These are phyloP conservation scores for Parambassis ranga DNA, from an alignment of 2,797 vertebrate genomes.

Conservation along the genomic window DNA sequence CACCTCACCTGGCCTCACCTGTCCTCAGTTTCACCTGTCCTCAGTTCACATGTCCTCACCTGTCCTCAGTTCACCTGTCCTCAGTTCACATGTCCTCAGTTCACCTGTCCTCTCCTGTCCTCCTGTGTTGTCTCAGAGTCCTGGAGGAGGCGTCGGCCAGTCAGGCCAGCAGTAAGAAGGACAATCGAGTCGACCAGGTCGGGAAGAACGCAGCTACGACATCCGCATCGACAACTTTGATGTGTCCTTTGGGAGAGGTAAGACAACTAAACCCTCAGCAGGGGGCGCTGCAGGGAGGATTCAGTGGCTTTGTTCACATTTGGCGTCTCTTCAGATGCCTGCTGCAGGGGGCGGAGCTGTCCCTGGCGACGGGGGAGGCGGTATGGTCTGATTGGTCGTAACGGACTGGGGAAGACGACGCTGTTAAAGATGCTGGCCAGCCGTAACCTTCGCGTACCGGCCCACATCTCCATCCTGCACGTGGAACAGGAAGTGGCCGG, in stretches of 20 bases:
- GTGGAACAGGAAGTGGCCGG: slow-evolving; percentile 98
- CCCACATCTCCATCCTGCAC: slow-evolving; percentile 93
- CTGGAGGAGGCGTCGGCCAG: slow-evolving; percentile 97
- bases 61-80: too few relatives aligned
- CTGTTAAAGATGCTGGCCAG: slow-evolving; percentile 95
- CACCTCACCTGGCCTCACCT: not conserved
- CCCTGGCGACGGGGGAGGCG: slow-evolving; percentile 88
- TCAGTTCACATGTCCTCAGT: too few relatives aligned
- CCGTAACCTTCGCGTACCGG: slow-evolving; percentile 88
- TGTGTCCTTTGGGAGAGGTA: slow-evolving; percentile 96
- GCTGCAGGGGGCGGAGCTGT: slow-evolving; percentile 90
- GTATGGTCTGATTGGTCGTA: slow-evolving; percentile 93
- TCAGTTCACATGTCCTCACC: not conserved
- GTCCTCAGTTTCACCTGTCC: too few relatives aligned
- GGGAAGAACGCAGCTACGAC: slow-evolving; percentile 97
- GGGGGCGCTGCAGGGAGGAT: not conserved
- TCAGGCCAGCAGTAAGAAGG: slow-evolving; percentile 96
- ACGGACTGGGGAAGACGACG: slow-evolving; percentile 95
- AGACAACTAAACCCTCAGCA: not conserved
- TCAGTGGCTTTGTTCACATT: too few relatives aligned
- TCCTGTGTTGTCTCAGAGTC: too few relatives aligned
- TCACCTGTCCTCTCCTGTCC: too few relatives aligned
- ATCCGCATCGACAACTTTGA: slow-evolving; percentile 98
- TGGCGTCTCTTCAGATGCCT: slow-evolving; percentile 90
- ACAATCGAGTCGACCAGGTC: slow-evolving; percentile 89